Conservation (phyloP, 2,888 invertebrate species). For the Muscina levida region DNA sequence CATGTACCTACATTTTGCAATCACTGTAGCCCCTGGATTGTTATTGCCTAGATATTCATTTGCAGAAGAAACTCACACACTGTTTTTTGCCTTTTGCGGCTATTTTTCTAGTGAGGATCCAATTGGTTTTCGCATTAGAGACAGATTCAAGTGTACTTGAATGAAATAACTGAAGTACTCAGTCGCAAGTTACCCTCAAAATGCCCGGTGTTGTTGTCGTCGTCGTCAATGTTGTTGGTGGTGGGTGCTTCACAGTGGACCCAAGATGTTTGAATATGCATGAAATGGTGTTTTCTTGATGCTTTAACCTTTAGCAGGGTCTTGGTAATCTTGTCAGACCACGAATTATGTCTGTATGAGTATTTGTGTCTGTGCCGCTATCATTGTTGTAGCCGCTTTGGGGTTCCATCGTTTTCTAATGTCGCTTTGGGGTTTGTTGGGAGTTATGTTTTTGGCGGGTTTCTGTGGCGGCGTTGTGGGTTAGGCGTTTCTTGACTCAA, state of each 20-base stretch:
- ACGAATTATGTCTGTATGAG: too few relatives aligned
- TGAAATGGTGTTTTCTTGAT: conserved; percentile 56
- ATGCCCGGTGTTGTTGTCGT: neutral
- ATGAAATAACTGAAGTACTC: conserved; percentile 2
- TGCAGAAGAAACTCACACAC: too few relatives aligned
- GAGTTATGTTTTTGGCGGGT: too few relatives aligned
- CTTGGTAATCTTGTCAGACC: conserved; percentile 48
- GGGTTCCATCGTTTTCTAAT: conserved; percentile 7
- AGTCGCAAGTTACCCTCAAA: too few relatives aligned
- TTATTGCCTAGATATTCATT: too few relatives aligned
- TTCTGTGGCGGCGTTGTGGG: conserved; percentile 24
- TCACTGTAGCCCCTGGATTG: too few relatives aligned
- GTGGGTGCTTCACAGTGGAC: neutral
- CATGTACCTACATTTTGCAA: too few relatives aligned
- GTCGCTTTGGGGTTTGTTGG: conserved; percentile 11
- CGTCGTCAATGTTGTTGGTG: conserved; percentile 7
- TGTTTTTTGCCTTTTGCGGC: too few relatives aligned
- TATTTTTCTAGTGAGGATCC: too few relatives aligned
- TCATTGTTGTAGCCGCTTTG: too few relatives aligned
- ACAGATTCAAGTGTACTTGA: conserved; percentile 29
- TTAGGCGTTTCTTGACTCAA: conserved; percentile 42
- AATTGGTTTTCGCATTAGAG: too few relatives aligned
- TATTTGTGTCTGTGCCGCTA: neutral
- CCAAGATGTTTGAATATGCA: conserved; percentile 51
- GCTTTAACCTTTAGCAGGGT: conserved; percentile 66